Evolutionary conservation across 2,113 vertebrate genomes (phyloP), one percentile per base, ranked within the genome.

Genomic region (Cariama cristata): DNA sequence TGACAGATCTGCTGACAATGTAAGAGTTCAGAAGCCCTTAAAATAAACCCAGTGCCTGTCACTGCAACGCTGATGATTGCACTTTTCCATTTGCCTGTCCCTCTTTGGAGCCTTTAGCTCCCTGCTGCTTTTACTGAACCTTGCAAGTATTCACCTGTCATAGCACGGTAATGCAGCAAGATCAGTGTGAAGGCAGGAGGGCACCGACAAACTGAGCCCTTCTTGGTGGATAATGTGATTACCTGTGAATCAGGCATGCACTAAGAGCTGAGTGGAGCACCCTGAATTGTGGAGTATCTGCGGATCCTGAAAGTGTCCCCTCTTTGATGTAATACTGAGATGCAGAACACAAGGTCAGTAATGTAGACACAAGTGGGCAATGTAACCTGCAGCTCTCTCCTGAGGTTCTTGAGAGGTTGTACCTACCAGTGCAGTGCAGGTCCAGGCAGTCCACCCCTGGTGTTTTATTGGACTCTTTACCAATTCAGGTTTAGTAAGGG

Each of bases 1-100:
- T 86, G 89, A 77, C 86, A 86, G 89, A 81, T 89, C 44, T 95
- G 89, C 83, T 96, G 94, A 93, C 86, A 89, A 4, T 24, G 68
- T 69, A 80, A 86, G 86, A 86, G 42, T 74, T 84, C 30, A 88
- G 82, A 92, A 94, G 50, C 32, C 86, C 82, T 93, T 95, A 90
- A 93, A 95, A 88, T 91, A 94, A 93, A 88, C 71, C 35, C 74
- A 63, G 44, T 68, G 74, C 50, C 18, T 86, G 55, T 55, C 42
- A 30, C 81, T 79, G 62, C 82, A 83, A 35, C 0, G 1, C 67
- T 95, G 79, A 69, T 88, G 86, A 73, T 45, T 86, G 86, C 60
- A 59, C 11, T 92, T 92, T 86, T 77, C 42, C 50, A 59, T 95
- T 92, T 94, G 56, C 79, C 23, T 90, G 69, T 26, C 49, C 62